Base-by-base conservation (phyloP, 2,113 vertebrate species). In the Ellobius talpinus region DNA sequence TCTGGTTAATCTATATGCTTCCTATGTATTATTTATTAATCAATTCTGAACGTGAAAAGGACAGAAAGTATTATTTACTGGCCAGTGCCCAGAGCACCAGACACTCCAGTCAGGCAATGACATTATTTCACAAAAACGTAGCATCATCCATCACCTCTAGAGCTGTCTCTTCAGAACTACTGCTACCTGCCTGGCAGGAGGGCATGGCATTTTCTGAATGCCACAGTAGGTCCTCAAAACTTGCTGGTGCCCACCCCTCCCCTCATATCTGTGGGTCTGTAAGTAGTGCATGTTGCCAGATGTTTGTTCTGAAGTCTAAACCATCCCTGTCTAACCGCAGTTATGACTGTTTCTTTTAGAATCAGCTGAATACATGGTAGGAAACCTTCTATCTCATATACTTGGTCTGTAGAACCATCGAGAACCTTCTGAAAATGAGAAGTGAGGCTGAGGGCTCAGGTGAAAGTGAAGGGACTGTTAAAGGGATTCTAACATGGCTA, bases 1-100 rank as follows among this genome's bases (percentile, higher is more conserved):
- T 73, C 86, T 45, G 61, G 70, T 92, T 68, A 39, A n/a, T 77
- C 42, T 66, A 2, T 79, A 9, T 68, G 95, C 47, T 52, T 94
- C 61, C 78, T 72, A 2, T 94, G 31, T 87, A 47, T 76, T 91
- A 61, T 89, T 96, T 95, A 70, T 96, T 94, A 93, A 84, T 45
- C 87, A 91, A 50, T 87, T 78, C 81, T 96, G 88, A 92, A 74
- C 70, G 94, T 92, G 7, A 63, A 86, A 82, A 76, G 33, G 78
- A 31, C 77, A 94, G 81, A 92, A 90, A 94, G 33, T 77, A 17
- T 91, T 87, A 77, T 68, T 78, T 91, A 47, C 88, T 58, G 89
- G 61, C 47, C 23, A 21, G 61, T n/a, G 17, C 45, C 72, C 61
- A 50, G 13, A 89, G n/a, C 42, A 29, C 8, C 17, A 70, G 63